Evolutionary conservation across 1,140 invertebrate genomes (phyloP), one percentile per base, ranked within the genome.

Genomic region (Drosophila lowei): DNA sequence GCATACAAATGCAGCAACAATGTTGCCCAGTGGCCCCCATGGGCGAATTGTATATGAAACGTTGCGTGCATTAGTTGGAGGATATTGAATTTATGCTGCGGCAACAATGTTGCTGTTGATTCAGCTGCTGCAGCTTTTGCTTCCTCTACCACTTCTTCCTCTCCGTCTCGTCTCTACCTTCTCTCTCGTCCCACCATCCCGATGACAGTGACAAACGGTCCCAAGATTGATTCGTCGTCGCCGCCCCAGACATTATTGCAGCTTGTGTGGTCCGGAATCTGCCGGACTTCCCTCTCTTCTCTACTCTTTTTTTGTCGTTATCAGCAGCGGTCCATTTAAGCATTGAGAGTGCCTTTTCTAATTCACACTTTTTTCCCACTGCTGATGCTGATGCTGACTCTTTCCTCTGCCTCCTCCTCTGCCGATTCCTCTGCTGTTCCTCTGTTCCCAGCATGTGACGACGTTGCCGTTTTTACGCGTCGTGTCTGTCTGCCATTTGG

Each of bases 301-400:
- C 48, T 60, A 43, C 34, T 52, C n/a, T 62, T 49, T 30, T 44
- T 42, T 68, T 41, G 30, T 60, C 54, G 54, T 38, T 68, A 65
- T 78, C 81, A 81, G 81, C 83, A 68, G 53, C 62, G 62, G 63
- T 57, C 73, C 78, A 86, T 86, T 86, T 86, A 86, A 75, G 83
- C 83, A 72, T 70, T 88, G 78, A 86, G 83, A 86, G 83, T 88
- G 83, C 83, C 78, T 86, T 86, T 79, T 86, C 83, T 79, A 86
- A 86, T 86, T 86, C 83, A 88, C 83, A 86, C 83, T 86, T 86
- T 88, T 86, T 80, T 42, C 41, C 21, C 56, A 43, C 16, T 71
- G 25, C 18, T 44, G 18, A 15, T 43, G 25, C 15, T 21, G 2
- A 23, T 47, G 25, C 50, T 72, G 42, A 53, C 76, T 77, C 65